Evolutionary conservation across 2,888 invertebrate species (phyloP), one percentile per base, ranked within the genome.

Genomic region (Cyclophora albipunctata): DNA sequence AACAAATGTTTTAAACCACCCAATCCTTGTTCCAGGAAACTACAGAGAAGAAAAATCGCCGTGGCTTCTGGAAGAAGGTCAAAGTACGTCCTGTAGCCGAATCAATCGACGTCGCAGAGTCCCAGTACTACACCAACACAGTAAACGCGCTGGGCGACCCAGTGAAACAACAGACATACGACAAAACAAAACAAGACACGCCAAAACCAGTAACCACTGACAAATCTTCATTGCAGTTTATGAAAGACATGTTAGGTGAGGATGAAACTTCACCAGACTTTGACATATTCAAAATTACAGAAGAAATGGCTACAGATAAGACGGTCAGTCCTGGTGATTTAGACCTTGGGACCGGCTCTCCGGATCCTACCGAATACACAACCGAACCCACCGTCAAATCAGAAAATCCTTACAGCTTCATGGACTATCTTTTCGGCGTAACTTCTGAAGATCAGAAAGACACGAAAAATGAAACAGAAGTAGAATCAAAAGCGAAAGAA

Each of bases 61-160:
- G 93, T 56, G 94, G 95, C 48, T 92, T 92, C 65, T 94, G 95
- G 92, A 93, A 93, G 65, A 91, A 93, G 58, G 91, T 94, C 0
- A 92, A 92, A 58, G 91, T 92, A 34, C 89, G 90, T 45, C 90
- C 91, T 3, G 79, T 77, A 44, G 69, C 81, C 3, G 95, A 95
- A 73, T 90, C 91, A 34, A 92, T 95, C 47, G 95, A 95, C 67
- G 91, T 91, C 0, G 95, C 95, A 0, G 96, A 96, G 74, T 95
- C 95, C 0, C 95, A 96, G 75, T 86, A 85, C 67, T 89, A 88
- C 63, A 58, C 75, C 3, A 93, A 92, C 67, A 90, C 94, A 37
- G 92, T 90, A 3, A 84, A 90, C 57, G 81, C 87, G 53, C 73
- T 90, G 3, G 81, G 80, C 45, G 73, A 80, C 59, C 58, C 70